Evolutionary conservation across 2,797 vertebrate species (phyloP).

Genomic region (Phrynocephalus forsythii): DNA sequence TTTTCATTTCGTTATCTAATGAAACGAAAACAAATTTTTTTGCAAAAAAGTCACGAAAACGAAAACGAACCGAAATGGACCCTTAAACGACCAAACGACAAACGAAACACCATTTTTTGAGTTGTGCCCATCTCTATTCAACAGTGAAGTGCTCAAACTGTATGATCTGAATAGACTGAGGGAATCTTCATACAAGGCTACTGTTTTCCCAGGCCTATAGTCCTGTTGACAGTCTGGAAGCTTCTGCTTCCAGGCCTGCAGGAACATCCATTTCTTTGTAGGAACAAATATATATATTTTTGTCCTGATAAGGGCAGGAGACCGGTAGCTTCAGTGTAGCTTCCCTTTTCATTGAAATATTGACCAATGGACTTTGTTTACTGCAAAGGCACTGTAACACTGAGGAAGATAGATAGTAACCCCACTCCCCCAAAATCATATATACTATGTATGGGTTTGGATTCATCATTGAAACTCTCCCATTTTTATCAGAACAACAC

Average conservation of each 20-base stretch:
- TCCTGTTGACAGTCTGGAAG: slow-evolving; percentile 12
- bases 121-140: neutral
- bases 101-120: no score
- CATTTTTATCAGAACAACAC: slow-evolving; percentile 28
- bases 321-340: slow-evolving; percentile 5
- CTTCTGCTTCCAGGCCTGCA: neutral
- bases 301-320: slow-evolving; percentile 6
- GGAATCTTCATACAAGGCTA: slow-evolving; percentile 27
- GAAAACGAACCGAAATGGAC: no score
- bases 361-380: slow-evolving; percentile 18
- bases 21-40: no score
- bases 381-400: slow-evolving; percentile 31
- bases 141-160: neutral
- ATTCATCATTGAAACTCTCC: slow-evolving; percentile 27
- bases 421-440: neutral
- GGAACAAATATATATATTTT: neutral
- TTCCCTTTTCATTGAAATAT: slow-evolving; percentile 35
- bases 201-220: neutral
- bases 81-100: no score
- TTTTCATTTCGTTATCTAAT: no score
- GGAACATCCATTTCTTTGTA: neutral
- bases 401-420: slow-evolving; percentile 12
- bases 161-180: slow-evolving; percentile 3
- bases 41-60: no score
- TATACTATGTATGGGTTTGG: neutral